These are phyloP conservation scores for Todiramphus saurophagus DNA, from an alignment of 2,113 vertebrate species.

Conservation along the genomic window DNA sequence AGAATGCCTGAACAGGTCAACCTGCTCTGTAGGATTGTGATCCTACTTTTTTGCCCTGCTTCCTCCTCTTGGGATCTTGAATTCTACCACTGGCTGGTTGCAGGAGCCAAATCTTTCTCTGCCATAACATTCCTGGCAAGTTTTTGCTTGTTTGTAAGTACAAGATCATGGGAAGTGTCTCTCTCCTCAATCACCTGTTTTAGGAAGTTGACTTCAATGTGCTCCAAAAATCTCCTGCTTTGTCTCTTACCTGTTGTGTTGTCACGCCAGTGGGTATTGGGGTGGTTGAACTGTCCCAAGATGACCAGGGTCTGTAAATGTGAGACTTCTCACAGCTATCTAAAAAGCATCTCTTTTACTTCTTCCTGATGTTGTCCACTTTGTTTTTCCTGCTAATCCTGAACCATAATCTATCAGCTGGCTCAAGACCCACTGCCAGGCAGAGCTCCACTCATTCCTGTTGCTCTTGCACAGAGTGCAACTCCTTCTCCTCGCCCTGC, in stretches of 20 bases:
- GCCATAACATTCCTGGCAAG: neutral
- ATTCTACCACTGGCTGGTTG: neutral
- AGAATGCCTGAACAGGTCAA: neutral
- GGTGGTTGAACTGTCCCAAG: neutral
- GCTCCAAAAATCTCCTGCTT: neutral
- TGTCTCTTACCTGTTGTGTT: neutral
- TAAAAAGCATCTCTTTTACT: neutral
- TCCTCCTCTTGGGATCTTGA: neutral
- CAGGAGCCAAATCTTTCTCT: neutral
- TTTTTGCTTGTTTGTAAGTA: neutral
- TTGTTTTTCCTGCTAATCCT: neutral
- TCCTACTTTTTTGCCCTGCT: neutral
- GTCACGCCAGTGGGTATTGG: neutral
- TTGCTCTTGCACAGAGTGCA: neutral
- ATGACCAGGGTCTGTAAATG: neutral
- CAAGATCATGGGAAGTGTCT: neutral
- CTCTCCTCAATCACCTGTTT: neutral
- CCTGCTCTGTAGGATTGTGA: neutral
- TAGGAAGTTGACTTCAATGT: neutral
- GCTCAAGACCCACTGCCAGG: neutral
- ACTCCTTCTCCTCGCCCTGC: neutral
- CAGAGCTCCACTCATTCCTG: neutral
- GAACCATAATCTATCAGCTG: neutral
- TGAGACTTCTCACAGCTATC: neutral
- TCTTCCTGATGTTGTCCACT: neutral